Conservation (phyloP, 30 jellyfish, hydroid and myxozoan genomes). For the Phacellophora camtschatica region DNA sequence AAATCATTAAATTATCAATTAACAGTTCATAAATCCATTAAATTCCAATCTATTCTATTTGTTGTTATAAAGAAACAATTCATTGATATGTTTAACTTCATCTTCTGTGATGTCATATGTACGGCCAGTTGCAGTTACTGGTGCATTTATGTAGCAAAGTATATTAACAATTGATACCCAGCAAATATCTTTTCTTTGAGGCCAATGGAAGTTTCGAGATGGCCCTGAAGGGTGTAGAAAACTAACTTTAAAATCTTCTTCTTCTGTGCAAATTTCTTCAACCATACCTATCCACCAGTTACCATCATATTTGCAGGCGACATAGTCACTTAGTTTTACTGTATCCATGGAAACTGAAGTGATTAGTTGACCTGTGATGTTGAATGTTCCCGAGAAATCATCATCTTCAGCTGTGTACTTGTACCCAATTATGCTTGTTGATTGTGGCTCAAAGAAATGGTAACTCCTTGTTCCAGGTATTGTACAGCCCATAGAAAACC, state of each 20-base stretch:
- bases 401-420: not conserved
- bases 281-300: not conserved
- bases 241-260: not conserved
- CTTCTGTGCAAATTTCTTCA: not conserved
- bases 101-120: not conserved
- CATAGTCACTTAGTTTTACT: not conserved
- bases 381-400: not conserved
- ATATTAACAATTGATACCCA: conserved; percentile 14
- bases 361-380: not conserved
- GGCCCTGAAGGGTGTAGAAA: conserved; percentile 50
- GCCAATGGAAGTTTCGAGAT: conserved; percentile 8
- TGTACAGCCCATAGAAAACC: not conserved
- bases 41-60: not conserved
- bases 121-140: not conserved
- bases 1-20: not conserved
- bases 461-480: conserved; percentile 1
- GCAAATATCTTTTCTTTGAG: conserved; percentile 24
- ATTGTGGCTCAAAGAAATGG: not conserved
- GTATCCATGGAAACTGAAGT: too few species aligned
- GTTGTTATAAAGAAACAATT: not conserved
- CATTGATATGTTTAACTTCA: not conserved
- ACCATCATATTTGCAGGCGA: not conserved
- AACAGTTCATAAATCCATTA: not conserved
- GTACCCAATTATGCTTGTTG: not conserved
- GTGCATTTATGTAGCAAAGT: not conserved